phyloP scores from a whole-genome alignment of 2,888 invertebrate genomes.

The Micropterix aruncella region DNA sequence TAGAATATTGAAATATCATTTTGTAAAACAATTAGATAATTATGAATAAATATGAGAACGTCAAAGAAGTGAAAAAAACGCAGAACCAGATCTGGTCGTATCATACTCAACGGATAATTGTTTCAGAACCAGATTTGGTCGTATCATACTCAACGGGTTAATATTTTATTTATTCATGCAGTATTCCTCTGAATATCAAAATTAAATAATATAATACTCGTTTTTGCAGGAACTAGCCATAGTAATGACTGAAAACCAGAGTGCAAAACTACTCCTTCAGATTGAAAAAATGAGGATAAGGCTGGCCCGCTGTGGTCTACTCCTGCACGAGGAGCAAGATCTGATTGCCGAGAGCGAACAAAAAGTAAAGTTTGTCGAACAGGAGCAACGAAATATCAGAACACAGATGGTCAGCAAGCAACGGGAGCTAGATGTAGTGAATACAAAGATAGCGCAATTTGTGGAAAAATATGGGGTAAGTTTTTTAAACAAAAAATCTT shows the following conservation, averaged over 20 bases:
- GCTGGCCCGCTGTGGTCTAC: constrained; percentile 20
- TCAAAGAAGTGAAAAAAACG: too few relatives aligned
- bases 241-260: constrained; percentile 39
- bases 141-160: too few relatives aligned
- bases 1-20: too few relatives aligned
- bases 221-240: constrained; percentile 35
- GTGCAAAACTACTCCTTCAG: constrained; percentile 40
- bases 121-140: too few relatives aligned
- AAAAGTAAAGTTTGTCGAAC: constrained; percentile 23
- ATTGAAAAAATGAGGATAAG: constrained; percentile 36
- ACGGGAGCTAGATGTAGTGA: constrained; percentile 25
- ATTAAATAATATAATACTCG: constrained; percentile 1
- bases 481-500: too few relatives aligned
- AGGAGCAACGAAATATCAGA: constrained; percentile 22
- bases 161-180: too few relatives aligned
- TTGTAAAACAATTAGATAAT: too few relatives aligned
- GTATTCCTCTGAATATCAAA: constrained; percentile 4
- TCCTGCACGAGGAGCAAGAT: constrained; percentile 15
- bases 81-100: too few relatives aligned
- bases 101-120: too few relatives aligned
- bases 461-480: constrained; percentile 33
- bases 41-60: too few relatives aligned
- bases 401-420: constrained; percentile 25
- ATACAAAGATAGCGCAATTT: constrained; percentile 22
- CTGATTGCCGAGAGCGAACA: constrained; percentile 20